Conservation (phyloP, 2,113 vertebrate species). For the Macrotus californicus region DNA sequence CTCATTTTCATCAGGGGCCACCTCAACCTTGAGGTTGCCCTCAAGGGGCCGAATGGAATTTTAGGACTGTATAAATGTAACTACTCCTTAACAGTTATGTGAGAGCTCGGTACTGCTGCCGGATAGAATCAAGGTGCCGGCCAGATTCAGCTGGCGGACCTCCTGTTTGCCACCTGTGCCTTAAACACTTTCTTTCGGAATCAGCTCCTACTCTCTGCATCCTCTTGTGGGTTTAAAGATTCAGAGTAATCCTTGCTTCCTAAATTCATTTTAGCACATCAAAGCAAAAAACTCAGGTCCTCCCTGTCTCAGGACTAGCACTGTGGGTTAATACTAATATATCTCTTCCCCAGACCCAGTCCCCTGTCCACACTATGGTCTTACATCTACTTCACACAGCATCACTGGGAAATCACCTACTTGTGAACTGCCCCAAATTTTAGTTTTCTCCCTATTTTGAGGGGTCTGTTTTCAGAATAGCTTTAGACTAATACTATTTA, state of each 20-base stretch:
- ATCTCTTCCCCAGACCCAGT: background rate
- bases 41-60: no score
- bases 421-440: background rate
- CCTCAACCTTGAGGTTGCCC: no score
- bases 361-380: background rate
- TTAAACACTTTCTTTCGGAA: background rate
- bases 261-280: background rate
- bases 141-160: no score
- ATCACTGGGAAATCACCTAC: background rate
- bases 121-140: no score
- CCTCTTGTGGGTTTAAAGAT: background rate
- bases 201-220: background rate
- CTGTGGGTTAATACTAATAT: background rate
- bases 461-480: background rate
- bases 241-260: background rate
- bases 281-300: background rate
- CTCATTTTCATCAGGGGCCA: no score
- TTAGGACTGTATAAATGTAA: no score
- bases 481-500: background rate
- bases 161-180: background rate
- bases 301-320: no score
- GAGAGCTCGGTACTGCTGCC: no score
- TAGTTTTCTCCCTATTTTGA: background rate
- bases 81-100: no score
- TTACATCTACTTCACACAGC: background rate